Evolutionary conservation across 2,888 invertebrate genomes (phyloP).

Genomic region (Sisyra terminalis): DNA sequence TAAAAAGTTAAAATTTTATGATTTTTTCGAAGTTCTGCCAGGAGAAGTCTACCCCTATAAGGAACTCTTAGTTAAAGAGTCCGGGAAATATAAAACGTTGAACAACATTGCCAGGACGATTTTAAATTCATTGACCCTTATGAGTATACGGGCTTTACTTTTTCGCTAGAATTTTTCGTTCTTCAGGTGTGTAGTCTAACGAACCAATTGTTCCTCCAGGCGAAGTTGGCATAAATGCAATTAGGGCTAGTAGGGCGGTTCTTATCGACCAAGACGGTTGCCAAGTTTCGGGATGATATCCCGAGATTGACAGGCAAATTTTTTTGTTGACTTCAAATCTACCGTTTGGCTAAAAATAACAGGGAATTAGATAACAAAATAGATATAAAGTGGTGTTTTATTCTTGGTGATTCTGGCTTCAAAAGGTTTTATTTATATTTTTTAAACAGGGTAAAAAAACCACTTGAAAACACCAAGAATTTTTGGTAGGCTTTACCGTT

Average conservation of each 20-base stretch:
- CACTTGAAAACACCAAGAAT: background rate
- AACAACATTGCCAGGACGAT: no score
- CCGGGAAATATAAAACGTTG: slow-evolving; percentile 1
- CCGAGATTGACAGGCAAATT: slow-evolving; percentile 89
- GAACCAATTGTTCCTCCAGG: slow-evolving; percentile 84
- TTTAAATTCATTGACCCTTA: background rate
- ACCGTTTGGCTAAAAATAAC: slow-evolving; percentile 59
- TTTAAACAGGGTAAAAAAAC: background rate
- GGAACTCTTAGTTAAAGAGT: background rate
- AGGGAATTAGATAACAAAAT: background rate
- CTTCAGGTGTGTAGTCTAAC: slow-evolving; percentile 72
- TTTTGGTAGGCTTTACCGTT: slow-evolving; percentile 41
- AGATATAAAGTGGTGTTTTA: background rate
- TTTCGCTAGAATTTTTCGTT: slow-evolving; percentile 62
- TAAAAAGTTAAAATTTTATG: slow-evolving; percentile 6
- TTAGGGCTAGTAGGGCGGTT: slow-evolving; percentile 78
- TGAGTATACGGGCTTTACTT: slow-evolving; percentile 38
- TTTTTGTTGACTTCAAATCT: slow-evolving; percentile 87
- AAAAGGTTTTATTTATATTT: background rate
- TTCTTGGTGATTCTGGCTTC: background rate
- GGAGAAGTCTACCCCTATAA: no score
- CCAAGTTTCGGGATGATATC: slow-evolving; percentile 96
- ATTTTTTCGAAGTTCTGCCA: no score
- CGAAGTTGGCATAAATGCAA: slow-evolving; percentile 88
- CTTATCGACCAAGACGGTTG: slow-evolving; percentile 94